phyloP scores from a whole-genome alignment of 2,113 vertebrate genomes.

The Menura novaehollandiae region DNA sequence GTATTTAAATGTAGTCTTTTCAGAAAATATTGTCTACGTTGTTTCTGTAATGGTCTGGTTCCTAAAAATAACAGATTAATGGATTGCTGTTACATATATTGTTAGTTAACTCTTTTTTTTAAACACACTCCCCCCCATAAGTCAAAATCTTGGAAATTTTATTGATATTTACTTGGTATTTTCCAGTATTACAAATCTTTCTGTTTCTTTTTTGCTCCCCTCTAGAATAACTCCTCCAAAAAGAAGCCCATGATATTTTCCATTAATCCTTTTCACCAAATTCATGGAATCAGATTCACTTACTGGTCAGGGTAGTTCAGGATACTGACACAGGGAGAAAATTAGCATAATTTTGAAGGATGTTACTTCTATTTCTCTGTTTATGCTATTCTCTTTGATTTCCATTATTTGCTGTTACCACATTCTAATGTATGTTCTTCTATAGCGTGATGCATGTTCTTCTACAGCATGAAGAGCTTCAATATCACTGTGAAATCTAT shows the following conservation, averaged over 20 bases:
- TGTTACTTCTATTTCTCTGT: neutral
- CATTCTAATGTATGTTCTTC: neutral
- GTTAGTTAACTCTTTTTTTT: neutral
- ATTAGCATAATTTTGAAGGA: neutral
- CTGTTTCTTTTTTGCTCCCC: neutral
- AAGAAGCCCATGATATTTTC: neutral
- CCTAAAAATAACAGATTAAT: neutral
- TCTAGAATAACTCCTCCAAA: neutral
- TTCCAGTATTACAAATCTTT: neutral
- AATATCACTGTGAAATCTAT: neutral
- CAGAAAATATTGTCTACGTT: neutral
- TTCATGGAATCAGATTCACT: neutral
- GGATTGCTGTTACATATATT: neutral
- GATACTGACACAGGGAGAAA: neutral
- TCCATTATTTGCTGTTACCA: neutral
- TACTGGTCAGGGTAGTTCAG: neutral
- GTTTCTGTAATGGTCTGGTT: neutral
- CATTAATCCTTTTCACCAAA: neutral
- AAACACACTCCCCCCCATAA: no score
- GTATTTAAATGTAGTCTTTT: neutral
- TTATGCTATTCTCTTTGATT: neutral
- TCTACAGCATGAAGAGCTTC: neutral
- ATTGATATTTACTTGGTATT: neutral
- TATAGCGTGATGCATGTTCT: no score
- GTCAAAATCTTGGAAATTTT: neutral